A percentile compares a stretch with the other conserved stretches of the same genome.
These are phyloP conservation scores for Platysternon megacephalum DNA, from an alignment of 2,113 vertebrate species.

Conservation along the genomic window DNA sequence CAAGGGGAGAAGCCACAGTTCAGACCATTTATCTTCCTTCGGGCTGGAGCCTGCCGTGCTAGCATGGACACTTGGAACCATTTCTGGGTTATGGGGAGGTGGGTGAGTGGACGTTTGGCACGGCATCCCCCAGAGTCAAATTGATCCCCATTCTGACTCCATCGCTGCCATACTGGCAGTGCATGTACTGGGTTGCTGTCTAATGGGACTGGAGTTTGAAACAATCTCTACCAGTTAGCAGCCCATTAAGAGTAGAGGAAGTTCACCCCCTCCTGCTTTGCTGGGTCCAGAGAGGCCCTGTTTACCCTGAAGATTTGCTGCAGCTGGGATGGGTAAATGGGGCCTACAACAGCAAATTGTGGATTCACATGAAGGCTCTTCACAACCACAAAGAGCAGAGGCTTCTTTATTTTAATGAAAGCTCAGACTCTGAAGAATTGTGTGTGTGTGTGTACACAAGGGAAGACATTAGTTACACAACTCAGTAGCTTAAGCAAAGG, in stretches of 20 bases:
- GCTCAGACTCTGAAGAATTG: background rate
- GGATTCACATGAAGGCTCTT: background rate
- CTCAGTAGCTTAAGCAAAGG: background rate
- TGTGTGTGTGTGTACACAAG: background rate
- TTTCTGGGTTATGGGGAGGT: background rate
- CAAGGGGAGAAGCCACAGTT: background rate
- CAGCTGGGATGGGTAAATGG: no score
- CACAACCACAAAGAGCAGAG: background rate
- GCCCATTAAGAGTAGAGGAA: background rate
- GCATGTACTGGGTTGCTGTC: no score
- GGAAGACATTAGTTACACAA: background rate
- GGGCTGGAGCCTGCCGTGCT: background rate
- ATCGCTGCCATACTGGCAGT: no score
- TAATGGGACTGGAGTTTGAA: no score
- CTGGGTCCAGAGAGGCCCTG: background rate
- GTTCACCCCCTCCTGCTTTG: background rate
- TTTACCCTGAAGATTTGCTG: no score
- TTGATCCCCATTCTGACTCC: background rate
- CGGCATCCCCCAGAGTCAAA: fast-evolving
- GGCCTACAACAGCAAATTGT: no score
- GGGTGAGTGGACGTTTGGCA: background rate
- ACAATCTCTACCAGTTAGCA: no score
- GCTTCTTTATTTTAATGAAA: background rate
- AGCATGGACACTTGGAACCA: background rate
- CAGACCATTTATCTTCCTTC: background rate